Base-by-base conservation (phyloP, 1,140 invertebrate species). In the Cydia splendana region DNA sequence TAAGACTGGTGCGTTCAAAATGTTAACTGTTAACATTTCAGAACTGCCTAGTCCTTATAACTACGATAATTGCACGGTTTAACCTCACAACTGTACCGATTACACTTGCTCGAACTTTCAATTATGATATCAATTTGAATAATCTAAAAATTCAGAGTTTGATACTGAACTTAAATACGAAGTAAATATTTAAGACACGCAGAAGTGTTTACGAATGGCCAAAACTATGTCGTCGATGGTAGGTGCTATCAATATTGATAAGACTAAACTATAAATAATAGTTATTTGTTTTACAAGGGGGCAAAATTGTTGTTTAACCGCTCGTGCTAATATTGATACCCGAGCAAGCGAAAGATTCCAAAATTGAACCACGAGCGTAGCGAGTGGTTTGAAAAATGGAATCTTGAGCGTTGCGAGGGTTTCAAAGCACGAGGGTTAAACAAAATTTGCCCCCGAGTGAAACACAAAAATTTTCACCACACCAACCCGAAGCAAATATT, bases 1-100 rank as follows among this genome's bases (percentile, higher is more conserved):
- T 86, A 82, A 79, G 90, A 91, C 89, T 91, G 90, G 90, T 91
- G 91, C 88, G 89, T 87, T 80, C 80, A 83, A 82, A 84, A 83
- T 81, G 76, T 85, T 80, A 81, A 83, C 83, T 83, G 81, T 82
- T 82, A 71, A 80, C 78, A 83, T 62, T 62, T 48, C 45, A 48
- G 13, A 48, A 48, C 45, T 48, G 45, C 80, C 79, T 81, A 79
- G 79, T 78, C 81, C 77, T 79, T 83, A 85, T 79, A 57, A 65
- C 75, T 78, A 76, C 38, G 45, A 62, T 71, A 65, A 79, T 81
- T 82, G 80, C 79, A 82, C 78, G 3, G 75, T 71, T 24, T 77
- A 13, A 15, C 65, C 65, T 71, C 30, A n/a, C 7, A 45, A 42
- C 24, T 7, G 24, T 69, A 34, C 12, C 28, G 4, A 38, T 30